Percentiles rank a stretch among this genome's conserved stretches.
phyloP scores from a whole-genome alignment of 2,888 invertebrate genomes.

The Apotomis betuletana region DNA sequence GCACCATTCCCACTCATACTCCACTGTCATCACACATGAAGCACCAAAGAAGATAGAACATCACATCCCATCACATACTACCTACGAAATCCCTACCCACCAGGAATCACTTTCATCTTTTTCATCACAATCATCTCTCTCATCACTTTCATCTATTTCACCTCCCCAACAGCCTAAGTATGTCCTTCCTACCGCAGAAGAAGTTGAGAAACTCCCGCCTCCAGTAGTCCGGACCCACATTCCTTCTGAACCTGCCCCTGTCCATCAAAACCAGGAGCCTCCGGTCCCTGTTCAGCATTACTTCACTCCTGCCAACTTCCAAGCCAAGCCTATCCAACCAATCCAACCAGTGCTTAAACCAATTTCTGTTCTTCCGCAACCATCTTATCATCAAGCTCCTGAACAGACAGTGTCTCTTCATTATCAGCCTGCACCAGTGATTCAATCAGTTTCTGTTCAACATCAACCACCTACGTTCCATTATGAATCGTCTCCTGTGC shows the following conservation, averaged over 20 bases:
- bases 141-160: slow-evolving; percentile 3
- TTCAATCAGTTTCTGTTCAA: slow-evolving; percentile 13
- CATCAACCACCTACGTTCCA: slow-evolving; percentile 10
- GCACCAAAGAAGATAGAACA: slow-evolving; percentile 54
- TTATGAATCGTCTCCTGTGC: slow-evolving; percentile 27
- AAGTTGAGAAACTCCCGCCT: slow-evolving; percentile 29
- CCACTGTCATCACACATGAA: slow-evolving; percentile 60
- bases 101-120: slow-evolving; percentile 11
- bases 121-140: neutral
- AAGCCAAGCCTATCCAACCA: slow-evolving; percentile 32
- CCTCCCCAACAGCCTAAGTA: slow-evolving; percentile 12
- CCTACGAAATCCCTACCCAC: slow-evolving; percentile 18
- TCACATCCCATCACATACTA: slow-evolving; percentile 31
- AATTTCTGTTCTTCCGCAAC: slow-evolving; percentile 19
- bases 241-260: slow-evolving; percentile 36
- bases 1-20: slow-evolving; percentile 52
- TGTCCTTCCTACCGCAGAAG: slow-evolving; percentile 25
- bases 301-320: slow-evolving; percentile 33
- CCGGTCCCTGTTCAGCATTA: slow-evolving; percentile 32
- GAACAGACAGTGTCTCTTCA: slow-evolving; percentile 17
- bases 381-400: slow-evolving; percentile 7
- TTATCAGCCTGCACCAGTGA: slow-evolving; percentile 15
- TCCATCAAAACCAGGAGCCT: slow-evolving; percentile 33
- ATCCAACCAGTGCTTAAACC: slow-evolving; percentile 1
- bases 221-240: slow-evolving; percentile 34